Conservation (phyloP, 2,888 invertebrate species). For the Apodemia hepburni region DNA sequence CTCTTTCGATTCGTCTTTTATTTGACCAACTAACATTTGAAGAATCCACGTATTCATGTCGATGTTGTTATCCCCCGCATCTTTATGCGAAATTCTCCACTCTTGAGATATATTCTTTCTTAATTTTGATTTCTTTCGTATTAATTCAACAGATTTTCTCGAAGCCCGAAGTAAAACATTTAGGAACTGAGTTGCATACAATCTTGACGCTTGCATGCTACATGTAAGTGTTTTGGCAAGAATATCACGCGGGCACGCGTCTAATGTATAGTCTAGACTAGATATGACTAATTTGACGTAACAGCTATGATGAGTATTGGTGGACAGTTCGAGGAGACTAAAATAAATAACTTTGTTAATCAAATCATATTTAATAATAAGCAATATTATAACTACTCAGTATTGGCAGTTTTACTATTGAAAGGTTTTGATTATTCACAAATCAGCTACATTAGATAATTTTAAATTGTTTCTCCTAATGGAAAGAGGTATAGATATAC, state of each 20-base stretch:
- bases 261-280: conserved; percentile 91
- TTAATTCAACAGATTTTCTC: conserved; percentile 61
- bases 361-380: neutral
- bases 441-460: too few species aligned
- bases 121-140: conserved; percentile 62
- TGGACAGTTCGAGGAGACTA: conserved; percentile 90
- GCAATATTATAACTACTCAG: too few species aligned
- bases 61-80: conserved; percentile 46
- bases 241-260: conserved; percentile 85
- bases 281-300: conserved; percentile 97
- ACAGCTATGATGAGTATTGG: conserved; percentile 92
- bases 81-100: conserved; percentile 47
- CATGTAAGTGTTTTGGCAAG: conserved; percentile 80
- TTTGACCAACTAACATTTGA: conserved; percentile 89
- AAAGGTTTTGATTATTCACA: too few species aligned
- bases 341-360: conserved; percentile 32
- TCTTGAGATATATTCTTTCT: conserved; percentile 58
- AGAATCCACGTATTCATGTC: conserved; percentile 94
- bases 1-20: conserved; percentile 90
- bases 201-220: conserved; percentile 75
- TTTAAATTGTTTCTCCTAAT: neutral
- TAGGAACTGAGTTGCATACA: conserved; percentile 96
- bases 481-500: neutral
- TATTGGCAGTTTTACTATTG: too few species aligned
- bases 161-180: conserved; percentile 91